Conservation (phyloP, 2,888 invertebrate genomes). For the Orthosia gothica region DNA sequence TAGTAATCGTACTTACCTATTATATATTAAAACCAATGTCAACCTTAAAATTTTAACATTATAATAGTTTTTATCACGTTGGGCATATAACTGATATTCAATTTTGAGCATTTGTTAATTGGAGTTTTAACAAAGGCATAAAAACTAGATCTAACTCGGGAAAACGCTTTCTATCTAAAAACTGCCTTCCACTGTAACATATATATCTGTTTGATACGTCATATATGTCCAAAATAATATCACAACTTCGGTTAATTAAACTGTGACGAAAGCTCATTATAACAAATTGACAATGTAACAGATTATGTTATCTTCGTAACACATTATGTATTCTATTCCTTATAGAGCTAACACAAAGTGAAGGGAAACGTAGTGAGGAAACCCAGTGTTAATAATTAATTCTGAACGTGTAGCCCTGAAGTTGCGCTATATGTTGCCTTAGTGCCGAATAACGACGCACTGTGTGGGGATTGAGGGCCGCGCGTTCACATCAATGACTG, state of each 20-base stretch:
- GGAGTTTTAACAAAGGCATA: no score
- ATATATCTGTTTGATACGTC: background rate
- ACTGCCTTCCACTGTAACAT: no score
- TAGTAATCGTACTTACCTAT: no score
- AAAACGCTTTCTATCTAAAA: no score
- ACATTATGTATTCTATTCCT: constrained; percentile 58
- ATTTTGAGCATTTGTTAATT: no score
- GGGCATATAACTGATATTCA: no score
- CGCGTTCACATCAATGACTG: constrained; percentile 44
- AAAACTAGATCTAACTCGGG: no score
- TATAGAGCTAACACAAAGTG: constrained; percentile 56
- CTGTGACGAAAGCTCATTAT: constrained; percentile 8
- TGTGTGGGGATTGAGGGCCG: constrained; percentile 53
- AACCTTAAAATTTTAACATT: no score
- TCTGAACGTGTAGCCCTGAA: constrained; percentile 55
- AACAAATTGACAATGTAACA: constrained; percentile 29
- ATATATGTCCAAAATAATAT: background rate
- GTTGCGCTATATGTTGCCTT: constrained; percentile 59
- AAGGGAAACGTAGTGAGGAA: constrained; percentile 61
- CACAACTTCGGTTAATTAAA: background rate
- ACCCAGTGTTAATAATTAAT: constrained; percentile 64
- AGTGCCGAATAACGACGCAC: constrained; percentile 50
- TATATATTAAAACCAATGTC: no score
- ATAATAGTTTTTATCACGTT: no score
- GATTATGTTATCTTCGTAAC: constrained; percentile 42